phyloP scores from a whole-genome alignment of 2,888 invertebrate species.

The Maniola hyperantus region DNA sequence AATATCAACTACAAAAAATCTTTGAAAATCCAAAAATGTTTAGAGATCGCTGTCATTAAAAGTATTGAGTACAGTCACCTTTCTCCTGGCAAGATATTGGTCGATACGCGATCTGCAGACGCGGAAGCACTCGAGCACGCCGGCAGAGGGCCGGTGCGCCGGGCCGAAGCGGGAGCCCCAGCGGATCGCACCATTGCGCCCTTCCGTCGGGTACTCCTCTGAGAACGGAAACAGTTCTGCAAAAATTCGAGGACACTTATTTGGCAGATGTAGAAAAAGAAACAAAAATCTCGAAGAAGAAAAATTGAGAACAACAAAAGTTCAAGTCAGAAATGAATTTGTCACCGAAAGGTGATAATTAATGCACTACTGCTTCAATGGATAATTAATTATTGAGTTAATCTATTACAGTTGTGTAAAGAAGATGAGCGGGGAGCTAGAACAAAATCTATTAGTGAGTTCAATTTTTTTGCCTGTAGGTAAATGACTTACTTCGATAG shows the following conservation, averaged over 20 bases:
- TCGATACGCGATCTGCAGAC: constrained; percentile 89
- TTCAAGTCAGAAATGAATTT: too few species aligned
- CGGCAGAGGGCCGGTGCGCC: constrained; percentile 74
- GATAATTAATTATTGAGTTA: too few species aligned
- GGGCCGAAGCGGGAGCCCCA: constrained; percentile 76
- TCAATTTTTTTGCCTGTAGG: too few species aligned
- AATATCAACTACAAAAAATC: too few species aligned
- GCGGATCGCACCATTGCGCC: constrained; percentile 68
- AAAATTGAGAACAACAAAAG: not conserved
- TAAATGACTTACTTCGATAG: too few species aligned
- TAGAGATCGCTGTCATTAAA: too few species aligned
- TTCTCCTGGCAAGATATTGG: constrained; percentile 90
- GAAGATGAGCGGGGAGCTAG: too few species aligned
- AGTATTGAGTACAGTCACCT: constrained; percentile 78
- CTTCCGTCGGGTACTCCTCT: constrained; percentile 79
- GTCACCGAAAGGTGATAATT: too few species aligned
- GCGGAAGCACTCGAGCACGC: constrained; percentile 89
- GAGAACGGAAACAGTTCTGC: constrained; percentile 84
- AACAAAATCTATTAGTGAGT: too few species aligned
- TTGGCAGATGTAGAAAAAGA: not conserved
- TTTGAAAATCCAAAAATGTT: too few species aligned
- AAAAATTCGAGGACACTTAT: constrained; percentile 16
- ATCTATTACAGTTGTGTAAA: too few species aligned
- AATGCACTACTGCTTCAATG: too few species aligned
- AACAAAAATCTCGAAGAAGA: not conserved